Evolutionary conservation across 2,113 vertebrate species (phyloP).

Genomic region (Pao palembangensis): DNA sequence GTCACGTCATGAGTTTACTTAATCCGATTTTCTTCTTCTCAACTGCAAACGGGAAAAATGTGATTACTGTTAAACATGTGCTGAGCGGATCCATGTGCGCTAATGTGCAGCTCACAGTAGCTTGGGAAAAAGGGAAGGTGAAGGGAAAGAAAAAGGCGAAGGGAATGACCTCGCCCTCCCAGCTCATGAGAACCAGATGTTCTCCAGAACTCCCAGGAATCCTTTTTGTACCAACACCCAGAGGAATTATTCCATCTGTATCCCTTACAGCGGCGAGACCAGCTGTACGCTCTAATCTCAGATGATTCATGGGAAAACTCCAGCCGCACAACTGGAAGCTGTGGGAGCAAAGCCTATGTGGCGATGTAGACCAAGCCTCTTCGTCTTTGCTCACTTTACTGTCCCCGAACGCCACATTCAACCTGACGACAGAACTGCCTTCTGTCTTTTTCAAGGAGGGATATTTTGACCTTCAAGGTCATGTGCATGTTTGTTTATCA

Average conservation of each 20-base stretch:
- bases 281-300: conserved; percentile 34
- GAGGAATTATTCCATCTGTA: conserved; percentile 31
- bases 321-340: conserved; percentile 1
- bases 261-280: conserved; percentile 31
- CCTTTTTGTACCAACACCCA: conserved; percentile 34
- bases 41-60: neutral
- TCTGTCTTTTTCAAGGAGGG: neutral
- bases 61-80: conserved; percentile 14
- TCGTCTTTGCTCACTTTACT: no score
- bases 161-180: conserved; percentile 36
- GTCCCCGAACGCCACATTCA: no score
- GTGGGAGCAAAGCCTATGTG: conserved; percentile 5
- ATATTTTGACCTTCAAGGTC: conserved; percentile 20
- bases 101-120: conserved; percentile 27
- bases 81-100: conserved; percentile 6
- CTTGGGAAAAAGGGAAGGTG: conserved; percentile 6
- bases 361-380: no score
- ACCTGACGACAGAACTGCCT: neutral
- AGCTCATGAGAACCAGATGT: conserved; percentile 67
- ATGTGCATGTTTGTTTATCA: conserved; percentile 30
- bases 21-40: no score
- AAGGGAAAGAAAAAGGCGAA: neutral
- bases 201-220: conserved; percentile 51
- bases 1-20: no score
- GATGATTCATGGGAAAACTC: conserved; percentile 24